Conservation (phyloP, 64 coral and sea anemone genomes). For the Actinia tenebrosa region DNA sequence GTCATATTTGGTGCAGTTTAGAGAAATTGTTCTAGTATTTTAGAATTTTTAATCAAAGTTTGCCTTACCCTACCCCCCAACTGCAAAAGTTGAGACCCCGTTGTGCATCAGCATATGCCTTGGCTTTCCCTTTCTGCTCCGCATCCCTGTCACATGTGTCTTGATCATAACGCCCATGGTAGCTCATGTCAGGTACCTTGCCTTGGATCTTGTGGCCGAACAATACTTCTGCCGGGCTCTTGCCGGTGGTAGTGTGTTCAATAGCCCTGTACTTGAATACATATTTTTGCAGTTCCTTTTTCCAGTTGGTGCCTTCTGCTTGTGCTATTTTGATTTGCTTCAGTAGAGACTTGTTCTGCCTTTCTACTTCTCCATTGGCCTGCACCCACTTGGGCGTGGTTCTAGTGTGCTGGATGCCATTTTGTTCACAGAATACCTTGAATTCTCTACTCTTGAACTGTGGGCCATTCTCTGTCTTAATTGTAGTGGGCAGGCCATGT, state of each 20-base stretch:
- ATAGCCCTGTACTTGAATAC: constrained; percentile 30
- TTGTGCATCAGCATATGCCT: neutral
- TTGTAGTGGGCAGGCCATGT: constrained; percentile 31
- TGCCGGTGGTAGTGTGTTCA: constrained; percentile 27
- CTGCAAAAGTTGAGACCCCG: too few relatives aligned
- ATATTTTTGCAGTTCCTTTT: constrained; percentile 33
- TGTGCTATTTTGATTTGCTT: constrained; percentile 15
- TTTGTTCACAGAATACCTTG: neutral
- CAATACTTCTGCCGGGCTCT: constrained; percentile 27
- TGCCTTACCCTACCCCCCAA: too few relatives aligned
- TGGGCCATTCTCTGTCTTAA: constrained; percentile 28
- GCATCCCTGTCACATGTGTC: neutral
- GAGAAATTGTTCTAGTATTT: too few relatives aligned
- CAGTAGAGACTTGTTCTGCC: neutral
- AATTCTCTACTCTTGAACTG: constrained; percentile 19
- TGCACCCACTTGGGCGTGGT: constrained; percentile 18
- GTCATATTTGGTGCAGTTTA: too few relatives aligned
- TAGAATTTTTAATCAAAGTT: too few relatives aligned
- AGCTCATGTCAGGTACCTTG: constrained; percentile 22
- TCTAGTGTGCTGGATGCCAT: constrained; percentile 18
- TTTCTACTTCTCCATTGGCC: constrained; percentile 24
- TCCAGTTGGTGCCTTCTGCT: constrained; percentile 30
- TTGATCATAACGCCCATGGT: neutral
- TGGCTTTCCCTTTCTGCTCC: constrained; percentile 1
- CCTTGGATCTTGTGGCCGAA: constrained; percentile 22